These are phyloP conservation scores for Electrophaes corylata DNA, from an alignment of 2,888 invertebrate species.

Conservation along the genomic window DNA sequence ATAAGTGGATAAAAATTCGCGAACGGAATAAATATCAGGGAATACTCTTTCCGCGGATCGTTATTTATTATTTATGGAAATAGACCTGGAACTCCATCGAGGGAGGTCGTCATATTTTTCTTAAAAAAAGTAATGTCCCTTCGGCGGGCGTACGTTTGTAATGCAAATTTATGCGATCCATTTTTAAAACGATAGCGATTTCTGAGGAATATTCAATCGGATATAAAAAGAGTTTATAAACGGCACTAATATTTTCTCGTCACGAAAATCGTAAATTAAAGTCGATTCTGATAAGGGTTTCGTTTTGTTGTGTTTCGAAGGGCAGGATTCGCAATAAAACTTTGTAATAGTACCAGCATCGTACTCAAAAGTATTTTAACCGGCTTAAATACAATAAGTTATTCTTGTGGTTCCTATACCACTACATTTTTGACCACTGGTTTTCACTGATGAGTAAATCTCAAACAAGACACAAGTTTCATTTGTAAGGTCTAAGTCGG, in stretches of 20 bases:
- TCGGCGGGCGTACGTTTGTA: slow-evolving; percentile 65
- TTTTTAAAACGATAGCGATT: slow-evolving; percentile 78
- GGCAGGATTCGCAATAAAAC: neutral
- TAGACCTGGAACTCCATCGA: slow-evolving; percentile 77
- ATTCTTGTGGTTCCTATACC: no score
- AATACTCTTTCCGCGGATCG: slow-evolving; percentile 77
- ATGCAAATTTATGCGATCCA: slow-evolving; percentile 82
- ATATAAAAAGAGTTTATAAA: slow-evolving; percentile 60
- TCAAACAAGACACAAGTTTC: no score
- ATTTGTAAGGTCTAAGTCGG: no score
- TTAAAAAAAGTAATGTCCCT: slow-evolving; percentile 79
- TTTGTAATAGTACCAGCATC: no score
- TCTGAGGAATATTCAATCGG: slow-evolving; percentile 75
- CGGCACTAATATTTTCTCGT: slow-evolving; percentile 61
- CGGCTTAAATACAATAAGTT: neutral
- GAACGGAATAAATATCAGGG: slow-evolving; percentile 76
- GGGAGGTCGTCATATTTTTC: slow-evolving; percentile 81
- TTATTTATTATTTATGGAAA: slow-evolving; percentile 84
- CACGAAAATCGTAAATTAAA: slow-evolving; percentile 66
- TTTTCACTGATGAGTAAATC: no score
- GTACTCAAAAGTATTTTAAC: neutral
- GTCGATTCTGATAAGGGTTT: slow-evolving; percentile 33
- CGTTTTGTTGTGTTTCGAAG: slow-evolving; percentile 4
- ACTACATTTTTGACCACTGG: no score
- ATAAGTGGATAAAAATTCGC: slow-evolving; percentile 78